Evolutionary conservation across 2,113 vertebrate species (phyloP).

Genomic region (Chrysemys picta): DNA sequence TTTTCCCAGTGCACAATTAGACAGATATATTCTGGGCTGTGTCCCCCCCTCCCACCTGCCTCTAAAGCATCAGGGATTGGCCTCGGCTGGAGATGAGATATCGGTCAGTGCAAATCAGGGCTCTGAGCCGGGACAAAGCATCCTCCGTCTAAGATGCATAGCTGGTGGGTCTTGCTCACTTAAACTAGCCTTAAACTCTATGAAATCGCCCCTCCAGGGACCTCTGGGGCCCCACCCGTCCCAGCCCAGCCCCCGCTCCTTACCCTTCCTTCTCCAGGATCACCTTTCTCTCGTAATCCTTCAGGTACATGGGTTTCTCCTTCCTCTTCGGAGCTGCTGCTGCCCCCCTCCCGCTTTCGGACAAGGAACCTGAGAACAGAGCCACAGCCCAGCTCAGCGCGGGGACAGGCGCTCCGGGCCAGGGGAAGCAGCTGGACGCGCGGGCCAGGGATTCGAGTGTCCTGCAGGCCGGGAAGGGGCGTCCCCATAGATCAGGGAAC

Average conservation of each 20-base stretch:
- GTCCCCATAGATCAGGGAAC: background rate
- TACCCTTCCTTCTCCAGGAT: slow-evolving; percentile 91
- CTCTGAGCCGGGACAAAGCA: fast-evolving
- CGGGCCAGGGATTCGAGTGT: background rate
- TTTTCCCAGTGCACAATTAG: background rate
- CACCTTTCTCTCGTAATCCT: slow-evolving; percentile 91
- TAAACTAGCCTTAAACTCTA: too few species aligned
- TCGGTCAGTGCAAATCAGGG: background rate
- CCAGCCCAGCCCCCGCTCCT: slow-evolving; percentile 30
- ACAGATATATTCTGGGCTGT: background rate
- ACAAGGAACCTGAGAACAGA: background rate
- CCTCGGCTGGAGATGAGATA: background rate
- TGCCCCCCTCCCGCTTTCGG: background rate
- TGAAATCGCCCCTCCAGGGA: background rate
- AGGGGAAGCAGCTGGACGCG: background rate
- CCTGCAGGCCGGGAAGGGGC: background rate
- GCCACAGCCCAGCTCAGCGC: background rate
- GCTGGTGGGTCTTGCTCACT: background rate
- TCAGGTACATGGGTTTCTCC: slow-evolving; percentile 87
- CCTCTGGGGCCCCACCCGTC: too few species aligned
- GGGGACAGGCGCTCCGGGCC: background rate
- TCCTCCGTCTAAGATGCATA: background rate
- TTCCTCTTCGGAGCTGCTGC: slow-evolving; percentile 30
- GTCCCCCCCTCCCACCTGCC: background rate
- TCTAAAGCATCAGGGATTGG: background rate